Base-by-base conservation (phyloP, 2,888 invertebrate genomes). In the Apamea epomidion region DNA sequence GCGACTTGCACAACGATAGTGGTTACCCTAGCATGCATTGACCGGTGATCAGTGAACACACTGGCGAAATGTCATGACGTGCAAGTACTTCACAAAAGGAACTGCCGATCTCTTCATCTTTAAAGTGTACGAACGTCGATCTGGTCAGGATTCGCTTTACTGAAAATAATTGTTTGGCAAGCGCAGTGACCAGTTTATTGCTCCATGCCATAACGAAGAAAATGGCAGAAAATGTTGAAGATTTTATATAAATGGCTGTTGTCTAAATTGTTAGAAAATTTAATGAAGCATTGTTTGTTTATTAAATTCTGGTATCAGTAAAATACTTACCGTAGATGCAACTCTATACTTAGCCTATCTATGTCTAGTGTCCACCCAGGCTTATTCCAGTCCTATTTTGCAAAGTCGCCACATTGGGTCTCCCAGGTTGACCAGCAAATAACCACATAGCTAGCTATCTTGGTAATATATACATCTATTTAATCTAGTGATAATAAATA, bases 1-100 rank as follows among this genome's bases (percentile, higher is more conserved):
- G 68, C 81, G 80, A 69, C 87, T 92, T 92, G 87, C 90, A 84
- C 87, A 90, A 88, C 86, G 60, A 76, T 82, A 77, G 79, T 69
- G 73, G 78, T 80, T 78, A 54, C 83, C 79, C 87, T 87, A 87
- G 85, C 81, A 79, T 86, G 84, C 75, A 84, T 81, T 87, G 87
- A 84, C 83, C 81, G 74, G 76, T 69, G 78, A 84, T 72, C 85
- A 80, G 68, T 65, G 81, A 77, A 78, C 84, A 45, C 62, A 62
- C 29, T 73, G 65, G 72, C 18, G 32, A 84, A 87, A 81, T 84
- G 78, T 78, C 81, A 76, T 68, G 69, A 82, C 29, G 32, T 45
- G 18, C 62, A 29, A 69, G 29, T 69, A 45, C n/a, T 76, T 58
- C 7, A 62, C 45, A 76, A 70, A 70, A 76, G 62, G 2, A 64